Evolutionary conservation across 2,888 invertebrate genomes (phyloP).

Genomic region (Sepiola atlantica): DNA sequence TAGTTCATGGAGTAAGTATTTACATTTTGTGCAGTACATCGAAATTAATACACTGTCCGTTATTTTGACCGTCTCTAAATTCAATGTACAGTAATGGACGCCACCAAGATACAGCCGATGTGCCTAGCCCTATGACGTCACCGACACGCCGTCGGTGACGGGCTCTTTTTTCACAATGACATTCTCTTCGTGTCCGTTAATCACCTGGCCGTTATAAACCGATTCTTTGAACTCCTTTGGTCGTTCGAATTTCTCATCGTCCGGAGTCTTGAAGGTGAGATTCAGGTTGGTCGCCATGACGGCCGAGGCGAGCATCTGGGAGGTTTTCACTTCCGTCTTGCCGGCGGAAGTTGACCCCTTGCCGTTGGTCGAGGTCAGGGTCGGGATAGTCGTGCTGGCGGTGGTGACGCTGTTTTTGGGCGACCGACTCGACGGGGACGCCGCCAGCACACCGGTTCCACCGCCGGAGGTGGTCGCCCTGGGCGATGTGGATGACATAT

Average conservation of each 20-base stretch:
- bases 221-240: slow-evolving; percentile 42
- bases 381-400: neutral
- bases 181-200: slow-evolving; percentile 41
- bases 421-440: neutral
- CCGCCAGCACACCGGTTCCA: neutral
- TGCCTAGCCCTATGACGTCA: slow-evolving; percentile 46
- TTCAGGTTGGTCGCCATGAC: neutral
- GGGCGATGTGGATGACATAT: neutral
- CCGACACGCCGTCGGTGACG: slow-evolving; percentile 35
- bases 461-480: slow-evolving; percentile 22
- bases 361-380: neutral
- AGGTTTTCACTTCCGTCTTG: neutral
- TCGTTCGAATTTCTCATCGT: slow-evolving; percentile 33
- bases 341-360: neutral
- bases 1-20: slow-evolving; percentile 42
- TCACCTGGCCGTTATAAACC: slow-evolving; percentile 42
- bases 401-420: neutral
- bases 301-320: neutral
- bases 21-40: slow-evolving; percentile 44
- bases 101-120: neutral
- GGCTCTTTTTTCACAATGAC: slow-evolving; percentile 45
- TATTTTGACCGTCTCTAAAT: neutral
- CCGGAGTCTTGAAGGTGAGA: slow-evolving; percentile 36
- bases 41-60: slow-evolving; percentile 32
- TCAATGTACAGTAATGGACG: neutral